phyloP scores from a whole-genome alignment of 2,113 vertebrate genomes.

The Bostrychus sinensis region DNA sequence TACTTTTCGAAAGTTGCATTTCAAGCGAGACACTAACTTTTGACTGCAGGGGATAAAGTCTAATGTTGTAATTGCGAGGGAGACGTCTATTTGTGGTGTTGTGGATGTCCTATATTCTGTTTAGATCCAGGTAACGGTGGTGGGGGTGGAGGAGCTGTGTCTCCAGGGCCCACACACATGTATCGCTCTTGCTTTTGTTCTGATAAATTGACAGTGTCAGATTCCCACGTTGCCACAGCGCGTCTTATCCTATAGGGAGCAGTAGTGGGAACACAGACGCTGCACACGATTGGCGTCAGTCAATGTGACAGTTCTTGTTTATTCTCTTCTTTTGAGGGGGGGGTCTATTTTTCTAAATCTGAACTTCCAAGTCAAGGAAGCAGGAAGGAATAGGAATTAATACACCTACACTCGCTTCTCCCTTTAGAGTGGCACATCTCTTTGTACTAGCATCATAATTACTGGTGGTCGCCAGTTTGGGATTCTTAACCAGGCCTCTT shows the following conservation, averaged over 20 bases:
- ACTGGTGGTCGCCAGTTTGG: constrained; percentile 70
- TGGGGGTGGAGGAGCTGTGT: constrained; percentile 75
- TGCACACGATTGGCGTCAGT: constrained; percentile 71
- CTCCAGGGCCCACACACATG: constrained; percentile 74
- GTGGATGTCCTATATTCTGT: constrained; percentile 79
- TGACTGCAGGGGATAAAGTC: constrained; percentile 71
- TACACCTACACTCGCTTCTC: constrained; percentile 74
- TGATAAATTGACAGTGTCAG: constrained; percentile 82
- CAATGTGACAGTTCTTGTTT: constrained; percentile 73
- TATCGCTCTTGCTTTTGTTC: constrained; percentile 77
- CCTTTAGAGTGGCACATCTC: constrained; percentile 68
- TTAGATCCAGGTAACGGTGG: constrained; percentile 78
- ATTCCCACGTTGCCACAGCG: constrained; percentile 74
- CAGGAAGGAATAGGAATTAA: constrained; percentile 73
- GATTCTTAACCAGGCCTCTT: constrained; percentile 57
- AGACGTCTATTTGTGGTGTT: constrained; percentile 77
- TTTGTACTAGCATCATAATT: constrained; percentile 75
- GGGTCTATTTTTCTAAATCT: constrained; percentile 71
- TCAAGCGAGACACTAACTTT: constrained; percentile 70
- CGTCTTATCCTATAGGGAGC: constrained; percentile 73
- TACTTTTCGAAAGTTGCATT: constrained; percentile 65
- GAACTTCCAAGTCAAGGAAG: constrained; percentile 73
- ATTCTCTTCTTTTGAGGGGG: constrained; percentile 59
- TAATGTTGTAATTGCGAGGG: constrained; percentile 73
- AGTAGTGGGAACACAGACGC: constrained; percentile 69